Conservation (phyloP, 1,140 invertebrate genomes). For the Maconellicoccus hirsutus region DNA sequence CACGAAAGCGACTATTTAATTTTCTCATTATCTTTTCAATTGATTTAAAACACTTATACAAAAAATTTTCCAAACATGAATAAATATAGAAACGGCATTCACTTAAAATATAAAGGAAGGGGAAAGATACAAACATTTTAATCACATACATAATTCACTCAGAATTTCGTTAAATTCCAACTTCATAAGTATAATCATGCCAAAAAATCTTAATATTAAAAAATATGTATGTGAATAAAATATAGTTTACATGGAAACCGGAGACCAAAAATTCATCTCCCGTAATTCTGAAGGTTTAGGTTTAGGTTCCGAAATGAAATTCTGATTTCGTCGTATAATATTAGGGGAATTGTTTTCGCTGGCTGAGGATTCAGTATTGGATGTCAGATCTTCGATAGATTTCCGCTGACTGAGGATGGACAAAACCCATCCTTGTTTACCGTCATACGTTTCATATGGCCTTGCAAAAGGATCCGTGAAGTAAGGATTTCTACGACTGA, state of each 20-base stretch:
- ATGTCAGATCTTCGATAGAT: constrained; percentile 24
- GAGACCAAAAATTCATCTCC: constrained; percentile 75
- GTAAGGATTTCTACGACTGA: constrained; percentile 35
- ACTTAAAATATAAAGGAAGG: background rate
- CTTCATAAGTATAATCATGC: too few species aligned
- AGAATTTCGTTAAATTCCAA: background rate
- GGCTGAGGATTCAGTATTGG: constrained; percentile 19
- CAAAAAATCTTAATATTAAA: background rate
- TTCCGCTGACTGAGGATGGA: constrained; percentile 24
- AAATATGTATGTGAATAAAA: background rate
- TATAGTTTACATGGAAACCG: constrained; percentile 56
- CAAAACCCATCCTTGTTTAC: constrained; percentile 23
- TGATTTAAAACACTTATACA: background rate
- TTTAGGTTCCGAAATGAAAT: constrained; percentile 27
- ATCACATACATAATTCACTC: background rate
- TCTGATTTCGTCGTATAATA: background rate
- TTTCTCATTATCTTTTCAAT: background rate
- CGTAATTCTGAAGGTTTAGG: constrained; percentile 57
- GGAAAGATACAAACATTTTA: background rate
- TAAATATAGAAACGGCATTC: background rate
- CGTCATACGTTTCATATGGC: constrained; percentile 26
- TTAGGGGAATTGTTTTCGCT: constrained; percentile 14
- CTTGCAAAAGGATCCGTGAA: constrained; percentile 32
- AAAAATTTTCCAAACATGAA: background rate
- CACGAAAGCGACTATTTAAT: too few species aligned